These are phyloP conservation scores for Phragmatobia fuliginosa DNA, from an alignment of 2,888 invertebrate species.

Conservation along the genomic window DNA sequence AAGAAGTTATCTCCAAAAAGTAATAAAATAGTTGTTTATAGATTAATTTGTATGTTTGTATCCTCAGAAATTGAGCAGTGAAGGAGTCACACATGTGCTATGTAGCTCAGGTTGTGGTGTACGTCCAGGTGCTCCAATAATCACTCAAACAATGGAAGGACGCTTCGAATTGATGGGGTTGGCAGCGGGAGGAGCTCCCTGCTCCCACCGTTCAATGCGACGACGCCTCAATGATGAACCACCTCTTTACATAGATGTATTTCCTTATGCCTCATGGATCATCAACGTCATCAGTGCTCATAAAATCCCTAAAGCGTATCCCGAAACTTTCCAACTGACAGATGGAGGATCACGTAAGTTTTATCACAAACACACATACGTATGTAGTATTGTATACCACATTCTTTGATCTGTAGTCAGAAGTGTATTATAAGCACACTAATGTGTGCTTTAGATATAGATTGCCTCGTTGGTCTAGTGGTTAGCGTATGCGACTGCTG, in stretches of 20 bases:
- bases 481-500: too few species aligned
- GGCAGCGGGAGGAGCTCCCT: slow-evolving; percentile 69
- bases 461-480: too few species aligned
- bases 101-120: slow-evolving; percentile 78
- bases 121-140: slow-evolving; percentile 72
- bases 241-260: slow-evolving; percentile 76
- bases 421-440: too few species aligned
- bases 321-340: slow-evolving; percentile 64
- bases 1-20: too few species aligned
- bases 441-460: too few species aligned
- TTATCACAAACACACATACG: neutral
- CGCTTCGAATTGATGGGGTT: slow-evolving; percentile 72
- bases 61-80: slow-evolving; percentile 67
- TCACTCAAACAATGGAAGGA: slow-evolving; percentile 67
- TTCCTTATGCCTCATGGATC: slow-evolving; percentile 75
- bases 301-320: slow-evolving; percentile 68
- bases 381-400: too few species aligned
- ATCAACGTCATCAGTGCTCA: slow-evolving; percentile 72
- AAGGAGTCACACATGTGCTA: slow-evolving; percentile 73
- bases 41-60: neutral
- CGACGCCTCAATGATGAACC: slow-evolving; percentile 69
- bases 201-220: slow-evolving; percentile 65
- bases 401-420: too few species aligned
- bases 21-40: too few species aligned
- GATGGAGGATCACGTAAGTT: slow-evolving; percentile 52